phyloP scores from a whole-genome alignment of 2,888 invertebrate genomes.

The Pilophorus perplexus region DNA sequence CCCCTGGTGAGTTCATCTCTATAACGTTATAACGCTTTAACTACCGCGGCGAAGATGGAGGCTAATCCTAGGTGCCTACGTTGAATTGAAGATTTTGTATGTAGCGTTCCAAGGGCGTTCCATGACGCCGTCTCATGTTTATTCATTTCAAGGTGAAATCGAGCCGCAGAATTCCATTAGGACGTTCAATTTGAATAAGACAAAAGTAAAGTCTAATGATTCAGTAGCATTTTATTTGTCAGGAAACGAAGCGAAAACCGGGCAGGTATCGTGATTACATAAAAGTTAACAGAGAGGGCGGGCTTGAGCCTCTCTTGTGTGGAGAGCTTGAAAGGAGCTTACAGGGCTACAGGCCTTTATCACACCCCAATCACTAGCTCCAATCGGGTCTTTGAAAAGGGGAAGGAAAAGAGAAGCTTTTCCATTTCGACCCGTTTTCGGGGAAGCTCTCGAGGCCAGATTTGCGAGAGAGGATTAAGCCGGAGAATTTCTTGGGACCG shows the following conservation, averaged over 20 bases:
- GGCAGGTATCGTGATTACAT: not conserved
- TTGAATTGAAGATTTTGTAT: too few relatives aligned
- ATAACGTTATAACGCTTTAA: too few relatives aligned
- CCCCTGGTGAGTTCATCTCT: too few relatives aligned
- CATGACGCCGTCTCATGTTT: too few relatives aligned
- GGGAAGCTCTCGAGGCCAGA: conserved; percentile 12
- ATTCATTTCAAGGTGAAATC: too few relatives aligned
- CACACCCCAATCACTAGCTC: conserved; percentile 3
- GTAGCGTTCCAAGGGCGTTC: too few relatives aligned
- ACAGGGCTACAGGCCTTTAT: not conserved
- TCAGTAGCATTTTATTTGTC: not conserved
- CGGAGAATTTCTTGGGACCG: conserved; percentile 20
- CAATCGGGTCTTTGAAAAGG: conserved; percentile 13
- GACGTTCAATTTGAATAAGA: too few relatives aligned
- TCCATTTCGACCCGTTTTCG: conserved; percentile 9
- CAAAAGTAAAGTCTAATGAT: too few relatives aligned
- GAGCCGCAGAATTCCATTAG: too few relatives aligned
- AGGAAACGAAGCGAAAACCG: not conserved
- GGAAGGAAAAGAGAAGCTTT: conserved; percentile 2
- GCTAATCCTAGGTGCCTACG: too few relatives aligned
- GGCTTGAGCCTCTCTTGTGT: not conserved
- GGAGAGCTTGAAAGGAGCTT: not conserved
- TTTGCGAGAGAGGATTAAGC: conserved; percentile 23
- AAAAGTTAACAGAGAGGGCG: not conserved
- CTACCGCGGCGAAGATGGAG: too few relatives aligned